Base-by-base conservation (phyloP, 1,140 invertebrate genomes). In the Drosophila gunungcola region DNA sequence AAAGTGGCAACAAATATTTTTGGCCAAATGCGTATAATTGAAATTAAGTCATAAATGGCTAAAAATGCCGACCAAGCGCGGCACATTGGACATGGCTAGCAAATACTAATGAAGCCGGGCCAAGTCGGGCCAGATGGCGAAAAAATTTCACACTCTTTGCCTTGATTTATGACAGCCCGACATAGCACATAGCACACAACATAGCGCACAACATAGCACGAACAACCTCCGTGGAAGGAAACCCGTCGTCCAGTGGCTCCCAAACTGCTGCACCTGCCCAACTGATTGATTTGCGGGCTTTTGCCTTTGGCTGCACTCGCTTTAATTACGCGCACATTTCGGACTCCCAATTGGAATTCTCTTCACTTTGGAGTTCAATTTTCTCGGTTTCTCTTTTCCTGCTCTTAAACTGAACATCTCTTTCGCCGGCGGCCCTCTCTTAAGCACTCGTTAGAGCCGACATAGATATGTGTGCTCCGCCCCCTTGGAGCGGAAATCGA, bases 11-110 rank as follows among this genome's bases (percentile, higher is more conserved):
- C 84, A 86, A 89, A 86, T 89, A 86, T 80, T 86, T 74, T 86
- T 83, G 62, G 75, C 84, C 84, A 86, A 83, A 86, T 89, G 73
- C 63, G 83, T 65, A 56, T 86, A 88, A 86, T 86, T 86, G 83
- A 86, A 89, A 86, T 86, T 88, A 86, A 89, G 84, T 89, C 83
- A 86, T 86, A 86, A 86, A 86, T 86, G 84, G 83, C 68, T 77
- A 80, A 79, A 86, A 86, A 89, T 86, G 84, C 64, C 43, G 51
- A 16, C 36, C 64, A 45, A 58, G 27, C 79, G 78, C 80, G 70
- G 73, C 65, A 76, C 74, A 83, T 74, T 69, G 58, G 53, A 56
- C 63, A 60, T 61, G 42, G 67, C 67, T 57, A 48, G 68, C 42
- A 70, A 72, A 57, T 70, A 72, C 45, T 72, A 72, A 72, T 70